Evolutionary conservation across 2,888 invertebrate genomes (phyloP).

Genomic region (Caenorhabditis sinica): DNA sequence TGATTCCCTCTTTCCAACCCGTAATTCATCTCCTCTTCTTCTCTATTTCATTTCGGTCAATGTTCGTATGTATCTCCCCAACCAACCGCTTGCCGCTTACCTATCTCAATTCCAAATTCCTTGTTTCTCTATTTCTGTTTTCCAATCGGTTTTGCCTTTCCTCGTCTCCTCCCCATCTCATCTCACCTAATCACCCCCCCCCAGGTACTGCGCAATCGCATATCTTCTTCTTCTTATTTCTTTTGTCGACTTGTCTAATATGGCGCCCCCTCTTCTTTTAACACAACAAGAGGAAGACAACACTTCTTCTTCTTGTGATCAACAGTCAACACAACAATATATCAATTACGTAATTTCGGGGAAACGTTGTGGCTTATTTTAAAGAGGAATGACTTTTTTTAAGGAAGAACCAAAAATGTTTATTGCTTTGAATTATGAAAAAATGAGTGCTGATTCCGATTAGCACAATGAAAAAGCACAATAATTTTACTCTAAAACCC

Average conservation of each 20-base stretch:
- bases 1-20: constrained; percentile 15
- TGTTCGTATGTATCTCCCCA: constrained; percentile 5
- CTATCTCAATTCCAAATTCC: not conserved
- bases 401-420: too few relatives aligned
- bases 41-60: constrained; percentile 22
- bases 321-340: constrained; percentile 2
- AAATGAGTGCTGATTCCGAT: too few relatives aligned
- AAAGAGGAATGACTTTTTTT: not conserved
- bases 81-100: not conserved
- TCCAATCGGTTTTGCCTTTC: constrained; percentile 32
- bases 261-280: constrained; percentile 1
- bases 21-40: constrained; percentile 30
- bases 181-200: constrained; percentile 38
- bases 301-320: not conserved
- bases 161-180: not conserved
- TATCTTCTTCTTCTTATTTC: constrained; percentile 10
- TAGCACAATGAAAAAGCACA: too few relatives aligned
- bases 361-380: not conserved
- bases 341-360: constrained; percentile 20
- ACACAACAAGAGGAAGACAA: not conserved
- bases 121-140: not conserved
- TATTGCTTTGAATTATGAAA: too few relatives aligned
- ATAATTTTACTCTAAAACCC: too few relatives aligned
- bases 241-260: constrained; percentile 13
- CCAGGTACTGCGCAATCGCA: constrained; percentile 8